Evolutionary conservation across 2,113 vertebrate species (phyloP).

Genomic region (Centropus unirufus): DNA sequence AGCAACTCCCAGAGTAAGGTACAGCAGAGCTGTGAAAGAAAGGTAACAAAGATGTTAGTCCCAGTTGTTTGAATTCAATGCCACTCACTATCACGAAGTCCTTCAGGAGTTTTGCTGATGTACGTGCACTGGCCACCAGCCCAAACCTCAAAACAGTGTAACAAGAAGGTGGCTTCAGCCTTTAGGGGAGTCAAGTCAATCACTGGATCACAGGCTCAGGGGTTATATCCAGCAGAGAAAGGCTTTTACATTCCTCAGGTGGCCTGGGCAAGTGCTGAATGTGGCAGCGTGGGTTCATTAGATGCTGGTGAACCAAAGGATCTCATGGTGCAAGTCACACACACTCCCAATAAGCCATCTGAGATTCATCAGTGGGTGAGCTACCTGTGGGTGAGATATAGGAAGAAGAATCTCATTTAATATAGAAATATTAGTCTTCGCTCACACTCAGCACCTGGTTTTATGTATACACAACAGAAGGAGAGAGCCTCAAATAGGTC

Average conservation of each 20-base stretch:
- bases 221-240: background rate
- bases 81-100: background rate
- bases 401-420: background rate
- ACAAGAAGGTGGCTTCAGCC: background rate
- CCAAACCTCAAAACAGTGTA: background rate
- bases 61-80: background rate
- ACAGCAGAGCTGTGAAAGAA: background rate
- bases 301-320: background rate
- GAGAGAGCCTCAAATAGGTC: background rate
- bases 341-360: background rate
- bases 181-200: background rate
- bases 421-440: background rate
- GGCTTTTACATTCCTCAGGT: background rate
- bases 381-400: background rate
- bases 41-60: background rate
- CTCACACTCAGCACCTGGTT: background rate
- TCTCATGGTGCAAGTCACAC: background rate
- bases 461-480: background rate
- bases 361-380: background rate
- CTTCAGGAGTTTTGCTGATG: background rate
- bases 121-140: background rate
- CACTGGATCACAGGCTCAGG: background rate
- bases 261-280: background rate
- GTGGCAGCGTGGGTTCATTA: background rate
- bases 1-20: background rate